Base-by-base conservation (phyloP, 2,113 vertebrate species). In the Psilopsiagon aurifrons region DNA sequence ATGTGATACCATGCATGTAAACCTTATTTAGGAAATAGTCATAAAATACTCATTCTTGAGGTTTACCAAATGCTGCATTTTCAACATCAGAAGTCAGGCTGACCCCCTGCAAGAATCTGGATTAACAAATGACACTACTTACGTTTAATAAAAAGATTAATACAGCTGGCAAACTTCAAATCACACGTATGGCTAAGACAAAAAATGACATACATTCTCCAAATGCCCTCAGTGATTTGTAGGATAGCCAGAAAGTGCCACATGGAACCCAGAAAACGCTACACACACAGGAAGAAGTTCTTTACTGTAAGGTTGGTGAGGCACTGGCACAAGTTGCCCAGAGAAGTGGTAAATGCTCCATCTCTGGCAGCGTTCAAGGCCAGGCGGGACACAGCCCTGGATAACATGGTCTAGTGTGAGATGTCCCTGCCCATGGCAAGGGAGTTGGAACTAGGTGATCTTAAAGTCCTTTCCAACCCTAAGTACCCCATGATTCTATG, bases 1-100 rank as follows among this genome's bases (percentile, higher is more conserved):
- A 17, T 2, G 6, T 3, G 28, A 52, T 23, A 10, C 16, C 22
- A 6, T 0, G 2, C 3, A 6, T 0, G 2, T 17, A 37, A 77
- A 55, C 4, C 3, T 3, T 16, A 14, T 46, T 55, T 5, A 23
- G 78, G n/a, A 86, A 79, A 60, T 1, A 3, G 11, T 4, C 5
- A 46, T 44, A 44, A 54, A 60, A 13, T 0, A 10, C 7, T 35
- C 0, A 52, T 63, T 47, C 43, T n/a, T 60, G 31, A 77, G 47
- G 31, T 85, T 88, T 81, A n/a, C 31, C 39, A 66, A 83, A 80
- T 33, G 25, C 37, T 52, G 66, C 14, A 8, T 39, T 85, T 74
- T 67, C 20, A 41, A n/a, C 23, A 8, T 17, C 51, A 82, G 63
- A 77, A 77, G 46, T 76, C 52, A 31, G 39, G 49, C 22, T 27